These are phyloP conservation scores for Formica selysi DNA, from an alignment of 1,140 invertebrate species.

Conservation along the genomic window DNA sequence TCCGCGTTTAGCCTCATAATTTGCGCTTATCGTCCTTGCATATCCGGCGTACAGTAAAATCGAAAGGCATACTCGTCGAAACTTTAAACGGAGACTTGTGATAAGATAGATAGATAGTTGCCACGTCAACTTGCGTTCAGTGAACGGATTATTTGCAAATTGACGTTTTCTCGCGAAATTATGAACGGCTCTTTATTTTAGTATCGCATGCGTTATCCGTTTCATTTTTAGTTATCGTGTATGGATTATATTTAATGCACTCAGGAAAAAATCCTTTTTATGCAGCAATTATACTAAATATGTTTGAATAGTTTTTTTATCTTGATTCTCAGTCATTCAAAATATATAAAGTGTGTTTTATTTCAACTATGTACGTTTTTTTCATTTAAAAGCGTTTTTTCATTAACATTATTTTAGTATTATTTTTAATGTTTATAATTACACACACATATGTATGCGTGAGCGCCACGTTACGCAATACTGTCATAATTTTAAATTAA, in stretches of 20 bases:
- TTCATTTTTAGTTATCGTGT: not conserved
- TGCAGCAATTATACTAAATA: not conserved
- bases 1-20: no score
- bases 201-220: not conserved
- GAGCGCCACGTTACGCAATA: no score
- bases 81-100: not conserved
- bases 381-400: not conserved
- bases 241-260: no score
- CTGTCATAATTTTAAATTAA: no score
- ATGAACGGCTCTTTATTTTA: not conserved
- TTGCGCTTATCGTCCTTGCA: not conserved
- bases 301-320: not conserved
- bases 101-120: constrained; percentile 24
- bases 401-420: no score
- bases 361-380: not conserved
- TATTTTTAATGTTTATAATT: not conserved
- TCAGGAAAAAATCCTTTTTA: not conserved
- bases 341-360: not conserved
- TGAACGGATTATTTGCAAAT: constrained; percentile 4
- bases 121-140: constrained; percentile 17
- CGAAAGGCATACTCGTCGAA: not conserved
- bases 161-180: not conserved
- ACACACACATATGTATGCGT: not conserved
- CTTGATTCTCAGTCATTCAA: not conserved
- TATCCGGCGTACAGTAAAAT: not conserved